Conservation (phyloP, 2,113 vertebrate genomes). For the Sorex fumeus region DNA sequence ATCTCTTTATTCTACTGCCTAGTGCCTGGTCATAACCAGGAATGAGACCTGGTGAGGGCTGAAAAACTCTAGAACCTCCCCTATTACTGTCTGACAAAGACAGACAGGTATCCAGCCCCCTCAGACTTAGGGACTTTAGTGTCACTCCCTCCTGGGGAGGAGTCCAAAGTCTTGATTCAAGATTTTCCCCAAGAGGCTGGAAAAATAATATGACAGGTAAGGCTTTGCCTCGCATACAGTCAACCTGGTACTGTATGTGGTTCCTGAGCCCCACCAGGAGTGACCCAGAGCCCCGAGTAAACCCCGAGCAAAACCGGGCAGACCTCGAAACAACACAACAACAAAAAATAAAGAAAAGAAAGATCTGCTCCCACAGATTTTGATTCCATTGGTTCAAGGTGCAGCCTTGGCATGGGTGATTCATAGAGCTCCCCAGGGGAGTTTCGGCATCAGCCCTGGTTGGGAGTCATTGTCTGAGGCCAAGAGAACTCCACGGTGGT, state of each 20-base stretch:
- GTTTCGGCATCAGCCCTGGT: background rate
- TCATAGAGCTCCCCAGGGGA: background rate
- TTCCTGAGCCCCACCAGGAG: too few species aligned
- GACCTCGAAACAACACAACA: too few species aligned
- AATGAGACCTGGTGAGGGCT: background rate
- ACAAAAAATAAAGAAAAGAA: too few species aligned
- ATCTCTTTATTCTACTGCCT: constrained; percentile 48
- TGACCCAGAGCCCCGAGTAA: too few species aligned
- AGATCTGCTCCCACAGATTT: background rate
- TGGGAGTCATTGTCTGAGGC: background rate
- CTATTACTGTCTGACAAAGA: background rate
- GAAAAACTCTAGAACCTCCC: background rate
- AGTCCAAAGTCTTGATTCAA: background rate
- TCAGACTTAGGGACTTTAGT: background rate
- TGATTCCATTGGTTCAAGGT: background rate
- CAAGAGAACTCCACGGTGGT: background rate
- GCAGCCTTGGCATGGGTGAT: background rate
- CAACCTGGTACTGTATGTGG: too few species aligned
- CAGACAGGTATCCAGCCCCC: background rate
- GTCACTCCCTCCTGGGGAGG: background rate
- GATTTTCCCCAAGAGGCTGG: too few species aligned
- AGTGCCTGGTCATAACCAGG: rapidly evolving
- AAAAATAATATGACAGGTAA: too few species aligned
- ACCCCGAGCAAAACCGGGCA: too few species aligned
- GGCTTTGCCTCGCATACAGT: too few species aligned